Evolutionary conservation across 2,888 invertebrate genomes (phyloP).

Genomic region (Caenorhabditis panamensis): DNA sequence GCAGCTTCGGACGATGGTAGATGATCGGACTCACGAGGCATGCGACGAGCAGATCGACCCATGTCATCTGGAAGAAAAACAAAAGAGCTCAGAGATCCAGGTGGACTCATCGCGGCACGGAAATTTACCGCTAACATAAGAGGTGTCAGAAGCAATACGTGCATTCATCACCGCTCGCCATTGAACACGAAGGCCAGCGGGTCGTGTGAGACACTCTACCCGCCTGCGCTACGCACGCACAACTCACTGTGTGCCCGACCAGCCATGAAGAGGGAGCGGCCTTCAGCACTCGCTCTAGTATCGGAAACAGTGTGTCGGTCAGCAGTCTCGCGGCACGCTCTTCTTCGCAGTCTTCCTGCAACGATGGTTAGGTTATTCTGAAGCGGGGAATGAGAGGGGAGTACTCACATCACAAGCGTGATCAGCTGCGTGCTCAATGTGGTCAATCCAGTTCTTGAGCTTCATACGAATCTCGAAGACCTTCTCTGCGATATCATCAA

Average conservation of each 20-base stretch:
- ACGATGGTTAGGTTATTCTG: too few species aligned
- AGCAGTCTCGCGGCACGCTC: slow-evolving; percentile 22
- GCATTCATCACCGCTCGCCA: slow-evolving; percentile 63
- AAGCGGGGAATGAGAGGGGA: too few species aligned
- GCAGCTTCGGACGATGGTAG: slow-evolving; percentile 67
- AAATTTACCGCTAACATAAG: slow-evolving; percentile 67
- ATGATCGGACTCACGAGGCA: slow-evolving; percentile 70
- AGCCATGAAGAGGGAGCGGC: slow-evolving; percentile 60
- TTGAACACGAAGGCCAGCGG: neutral
- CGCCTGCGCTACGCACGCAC: slow-evolving; percentile 52
- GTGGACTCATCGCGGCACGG: slow-evolving; percentile 64
- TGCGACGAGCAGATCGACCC: slow-evolving; percentile 68
- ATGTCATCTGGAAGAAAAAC: slow-evolving; percentile 65
- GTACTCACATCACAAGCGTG: slow-evolving; percentile 66
- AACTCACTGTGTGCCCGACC: slow-evolving; percentile 64
- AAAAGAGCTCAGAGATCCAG: slow-evolving; percentile 65
- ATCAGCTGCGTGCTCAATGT: slow-evolving; percentile 66
- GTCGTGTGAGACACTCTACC: slow-evolving; percentile 24
- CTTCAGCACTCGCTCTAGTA: slow-evolving; percentile 49
- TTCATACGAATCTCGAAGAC: slow-evolving; percentile 64
- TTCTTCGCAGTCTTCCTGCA: slow-evolving; percentile 62
- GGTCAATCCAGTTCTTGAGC: slow-evolving; percentile 70
- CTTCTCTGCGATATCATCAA: slow-evolving; percentile 70
- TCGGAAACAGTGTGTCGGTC: slow-evolving; percentile 52
- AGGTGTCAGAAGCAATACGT: slow-evolving; percentile 64